Conservation (phyloP, 2,113 vertebrate species). For the Trogon surrucura region DNA sequence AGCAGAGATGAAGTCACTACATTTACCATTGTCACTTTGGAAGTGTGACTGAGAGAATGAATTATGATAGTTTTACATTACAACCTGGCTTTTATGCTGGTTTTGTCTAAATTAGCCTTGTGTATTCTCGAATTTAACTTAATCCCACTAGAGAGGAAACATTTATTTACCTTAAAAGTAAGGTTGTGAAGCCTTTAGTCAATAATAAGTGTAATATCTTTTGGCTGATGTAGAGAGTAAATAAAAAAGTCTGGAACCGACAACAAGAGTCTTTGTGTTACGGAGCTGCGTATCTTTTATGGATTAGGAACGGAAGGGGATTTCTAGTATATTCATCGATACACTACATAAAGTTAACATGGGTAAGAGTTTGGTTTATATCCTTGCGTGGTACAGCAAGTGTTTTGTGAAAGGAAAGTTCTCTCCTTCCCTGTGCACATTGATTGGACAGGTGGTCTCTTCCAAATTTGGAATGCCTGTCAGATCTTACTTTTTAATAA, state of each 20-base stretch:
- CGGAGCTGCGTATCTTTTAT: background rate
- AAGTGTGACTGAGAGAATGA: background rate
- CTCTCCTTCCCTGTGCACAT: accelerated
- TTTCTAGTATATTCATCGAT: background rate
- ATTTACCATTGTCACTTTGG: background rate
- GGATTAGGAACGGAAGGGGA: background rate
- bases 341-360: background rate
- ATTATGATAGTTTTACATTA: background rate
- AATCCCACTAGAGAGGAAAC: background rate
- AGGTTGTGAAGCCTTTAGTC: background rate
- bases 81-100: background rate
- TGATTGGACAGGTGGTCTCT: background rate
- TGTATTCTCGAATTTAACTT: background rate
- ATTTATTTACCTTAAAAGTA: background rate
- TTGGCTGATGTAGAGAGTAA: background rate
- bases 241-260: background rate
- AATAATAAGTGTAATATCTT: background rate
- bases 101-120: background rate
- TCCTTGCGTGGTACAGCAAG: background rate
- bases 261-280: background rate
- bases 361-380: background rate
- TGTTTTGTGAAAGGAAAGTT: background rate
- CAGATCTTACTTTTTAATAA: background rate
- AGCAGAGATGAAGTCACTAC: background rate
- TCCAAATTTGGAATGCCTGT: background rate